phyloP scores from a whole-genome alignment of 2,797 vertebrate species.

The Pangasius mekongensis region DNA sequence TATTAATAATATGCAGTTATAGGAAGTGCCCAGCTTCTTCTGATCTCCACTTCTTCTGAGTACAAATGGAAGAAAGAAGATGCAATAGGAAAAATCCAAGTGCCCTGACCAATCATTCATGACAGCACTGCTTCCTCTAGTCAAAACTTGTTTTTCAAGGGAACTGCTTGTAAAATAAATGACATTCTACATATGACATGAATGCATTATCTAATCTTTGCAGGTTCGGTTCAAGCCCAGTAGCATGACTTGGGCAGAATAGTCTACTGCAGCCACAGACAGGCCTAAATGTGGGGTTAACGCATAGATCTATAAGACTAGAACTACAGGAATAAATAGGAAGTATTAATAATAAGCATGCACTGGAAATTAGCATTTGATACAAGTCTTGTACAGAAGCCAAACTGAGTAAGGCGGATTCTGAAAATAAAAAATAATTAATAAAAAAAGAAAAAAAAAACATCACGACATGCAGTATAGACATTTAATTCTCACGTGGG shows the following conservation, averaged over 20 bases:
- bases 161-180: background rate
- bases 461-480: background rate
- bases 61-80: background rate
- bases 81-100: background rate
- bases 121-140: background rate
- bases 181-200: background rate
- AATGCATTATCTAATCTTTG: background rate
- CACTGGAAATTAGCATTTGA: background rate
- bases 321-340: background rate
- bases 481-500: constrained; percentile 11
- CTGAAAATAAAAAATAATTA: background rate
- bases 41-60: background rate
- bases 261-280: background rate
- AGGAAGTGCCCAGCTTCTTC: background rate
- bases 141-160: no score
- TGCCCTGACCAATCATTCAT: background rate
- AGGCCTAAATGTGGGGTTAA: background rate
- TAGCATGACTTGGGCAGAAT: background rate
- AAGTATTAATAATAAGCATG: background rate
- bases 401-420: constrained; percentile 6
- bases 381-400: background rate
- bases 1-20: background rate
- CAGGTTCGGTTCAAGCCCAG: background rate
- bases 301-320: background rate
- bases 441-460: background rate